A percentile compares a stretch with the other conserved stretches of the same genome.
Conservation (phyloP, 2,113 vertebrate genomes). For the Seriola aureovittata region DNA sequence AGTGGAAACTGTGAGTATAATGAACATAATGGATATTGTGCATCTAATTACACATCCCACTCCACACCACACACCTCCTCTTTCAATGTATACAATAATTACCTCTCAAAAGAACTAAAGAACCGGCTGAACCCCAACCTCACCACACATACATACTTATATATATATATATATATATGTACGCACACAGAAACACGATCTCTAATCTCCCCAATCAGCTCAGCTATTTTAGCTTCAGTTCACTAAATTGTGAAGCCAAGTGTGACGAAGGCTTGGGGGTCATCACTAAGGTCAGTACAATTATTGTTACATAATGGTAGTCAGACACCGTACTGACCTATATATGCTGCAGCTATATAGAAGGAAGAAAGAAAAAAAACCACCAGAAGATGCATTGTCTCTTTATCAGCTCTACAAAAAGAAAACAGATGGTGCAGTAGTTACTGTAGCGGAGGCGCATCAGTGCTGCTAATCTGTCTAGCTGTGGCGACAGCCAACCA, state of each 20-base stretch:
- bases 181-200: constrained; percentile 2
- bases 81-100: not conserved
- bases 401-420: constrained; percentile 14
- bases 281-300: constrained; percentile 42
- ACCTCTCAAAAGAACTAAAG: constrained; percentile 16
- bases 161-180: not conserved
- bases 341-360: constrained; percentile 46
- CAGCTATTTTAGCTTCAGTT: constrained; percentile 28
- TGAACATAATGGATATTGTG: not conserved
- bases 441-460: constrained; percentile 46
- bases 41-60: not conserved
- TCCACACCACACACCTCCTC: not conserved
- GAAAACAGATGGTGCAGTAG: constrained; percentile 71
- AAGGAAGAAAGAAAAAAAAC: constrained; percentile 9
- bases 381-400: constrained; percentile 39
- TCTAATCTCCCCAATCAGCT: constrained; percentile 20
- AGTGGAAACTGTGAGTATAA: not conserved
- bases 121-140: not conserved
- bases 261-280: constrained; percentile 48
- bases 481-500: constrained; percentile 36
- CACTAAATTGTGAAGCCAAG: constrained; percentile 46
- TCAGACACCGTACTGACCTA: constrained; percentile 51
- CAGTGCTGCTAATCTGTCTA: constrained; percentile 56
- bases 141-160: not conserved
- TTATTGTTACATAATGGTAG: constrained; percentile 61